Evolutionary conservation across 2,797 vertebrate species (phyloP).

Genomic region (Acropternis orthonyx): DNA sequence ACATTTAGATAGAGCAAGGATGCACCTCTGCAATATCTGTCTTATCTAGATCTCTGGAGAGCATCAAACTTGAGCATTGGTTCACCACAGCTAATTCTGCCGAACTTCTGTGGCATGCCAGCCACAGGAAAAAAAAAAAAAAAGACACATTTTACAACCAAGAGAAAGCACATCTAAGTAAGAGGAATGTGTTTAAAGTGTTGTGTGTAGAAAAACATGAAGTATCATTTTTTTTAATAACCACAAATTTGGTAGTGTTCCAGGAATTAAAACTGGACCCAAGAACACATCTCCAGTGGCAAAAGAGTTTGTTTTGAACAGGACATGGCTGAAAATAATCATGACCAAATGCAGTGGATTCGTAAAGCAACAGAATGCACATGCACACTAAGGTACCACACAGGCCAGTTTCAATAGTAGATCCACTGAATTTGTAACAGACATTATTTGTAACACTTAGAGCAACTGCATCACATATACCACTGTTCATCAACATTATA

Average conservation of each 20-base stretch:
- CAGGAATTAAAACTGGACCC: not conserved
- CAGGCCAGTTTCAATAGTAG: rapidly evolving
- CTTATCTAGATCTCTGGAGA: not conserved
- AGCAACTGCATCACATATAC: not conserved
- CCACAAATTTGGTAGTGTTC: rapidly evolving
- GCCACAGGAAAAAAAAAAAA: not conserved
- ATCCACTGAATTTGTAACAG: rapidly evolving
- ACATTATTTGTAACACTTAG: not conserved
- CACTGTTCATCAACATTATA: not conserved
- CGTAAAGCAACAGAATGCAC: not conserved
- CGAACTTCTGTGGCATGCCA: not conserved
- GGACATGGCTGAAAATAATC: not conserved
- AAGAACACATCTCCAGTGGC: not conserved
- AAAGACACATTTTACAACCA: not conserved
- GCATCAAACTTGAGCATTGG: not conserved
- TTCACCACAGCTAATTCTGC: not conserved
- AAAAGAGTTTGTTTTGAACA: not conserved
- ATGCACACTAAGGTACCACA: no score
- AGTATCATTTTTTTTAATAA: not conserved
- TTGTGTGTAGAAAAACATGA: rapidly evolving
- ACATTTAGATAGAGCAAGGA: not conserved
- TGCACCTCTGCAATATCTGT: not conserved
- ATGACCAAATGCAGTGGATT: not conserved
- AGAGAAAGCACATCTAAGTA: not conserved
- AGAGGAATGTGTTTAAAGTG: not conserved